Conservation (phyloP, 2,797 vertebrate genomes). For the Falco novaeseelandiae region DNA sequence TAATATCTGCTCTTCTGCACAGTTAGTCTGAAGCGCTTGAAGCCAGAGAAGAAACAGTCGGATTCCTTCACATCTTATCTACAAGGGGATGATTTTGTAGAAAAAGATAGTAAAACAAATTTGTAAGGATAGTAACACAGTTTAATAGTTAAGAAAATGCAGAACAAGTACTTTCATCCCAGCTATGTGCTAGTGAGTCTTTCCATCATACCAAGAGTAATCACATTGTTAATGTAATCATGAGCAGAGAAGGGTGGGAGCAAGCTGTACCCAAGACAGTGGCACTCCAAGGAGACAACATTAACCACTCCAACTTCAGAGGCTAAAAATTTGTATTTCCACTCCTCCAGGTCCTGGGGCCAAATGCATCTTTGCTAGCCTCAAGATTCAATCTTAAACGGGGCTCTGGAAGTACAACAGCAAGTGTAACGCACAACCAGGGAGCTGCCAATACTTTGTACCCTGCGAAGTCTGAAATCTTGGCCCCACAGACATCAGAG, state of each 20-base stretch:
- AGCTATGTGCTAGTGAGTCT: background rate
- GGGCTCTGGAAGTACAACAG: background rate
- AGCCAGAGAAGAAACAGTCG: conserved; percentile 97
- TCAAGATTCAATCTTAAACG: background rate
- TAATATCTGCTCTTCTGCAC: conserved; percentile 93
- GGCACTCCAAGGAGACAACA: background rate
- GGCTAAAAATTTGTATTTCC: background rate
- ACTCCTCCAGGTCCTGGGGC: background rate
- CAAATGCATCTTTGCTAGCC: background rate
- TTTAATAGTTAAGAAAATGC: background rate
- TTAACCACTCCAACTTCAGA: background rate
- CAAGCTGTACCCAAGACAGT: background rate
- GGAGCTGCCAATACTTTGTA: background rate
- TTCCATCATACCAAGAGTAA: background rate
- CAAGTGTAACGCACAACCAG: accelerated
- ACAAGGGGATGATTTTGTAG: background rate
- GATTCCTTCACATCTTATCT: conserved; percentile 98
- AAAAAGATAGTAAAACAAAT: background rate
- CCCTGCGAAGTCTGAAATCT: background rate
- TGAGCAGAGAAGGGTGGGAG: background rate
- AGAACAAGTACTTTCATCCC: background rate
- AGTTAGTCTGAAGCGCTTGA: conserved; percentile 94
- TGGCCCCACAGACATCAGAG: background rate
- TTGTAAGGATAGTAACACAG: background rate
- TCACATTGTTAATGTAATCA: background rate